A percentile compares a stretch with the other conserved stretches of the same genome.
These are phyloP conservation scores for Sebastes minor DNA, from an alignment of 2,797 vertebrate genomes.

Conservation along the genomic window DNA sequence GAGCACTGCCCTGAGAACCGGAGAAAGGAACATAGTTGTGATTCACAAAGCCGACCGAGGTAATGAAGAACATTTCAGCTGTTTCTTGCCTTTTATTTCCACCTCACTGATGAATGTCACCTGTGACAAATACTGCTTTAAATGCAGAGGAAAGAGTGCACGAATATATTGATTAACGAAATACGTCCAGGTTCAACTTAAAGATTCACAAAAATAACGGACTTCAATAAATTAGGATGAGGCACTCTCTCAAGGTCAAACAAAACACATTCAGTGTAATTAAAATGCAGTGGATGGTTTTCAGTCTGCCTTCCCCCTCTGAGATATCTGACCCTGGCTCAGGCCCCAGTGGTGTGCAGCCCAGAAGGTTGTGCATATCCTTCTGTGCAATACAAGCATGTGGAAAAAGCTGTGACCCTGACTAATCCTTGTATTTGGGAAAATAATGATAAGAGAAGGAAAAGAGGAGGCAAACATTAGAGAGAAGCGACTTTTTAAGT, in stretches of 20 bases:
- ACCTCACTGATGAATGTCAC: background rate
- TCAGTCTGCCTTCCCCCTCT: slow-evolving; percentile 51
- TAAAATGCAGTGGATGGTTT: slow-evolving; percentile 64
- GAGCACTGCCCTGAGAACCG: slow-evolving; percentile 78
- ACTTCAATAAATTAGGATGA: slow-evolving; percentile 44
- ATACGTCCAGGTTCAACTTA: background rate
- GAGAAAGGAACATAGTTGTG: background rate
- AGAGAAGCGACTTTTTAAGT: slow-evolving; percentile 52
- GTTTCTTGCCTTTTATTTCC: background rate
- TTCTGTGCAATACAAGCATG: slow-evolving; percentile 62
- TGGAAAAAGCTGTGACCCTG: slow-evolving; percentile 60
- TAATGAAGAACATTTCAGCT: background rate
- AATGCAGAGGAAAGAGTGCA: background rate
- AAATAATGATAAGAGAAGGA: slow-evolving; percentile 52
- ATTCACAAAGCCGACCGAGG: slow-evolving; percentile 7
- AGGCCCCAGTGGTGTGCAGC: slow-evolving; percentile 57
- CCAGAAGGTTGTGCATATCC: slow-evolving; percentile 63
- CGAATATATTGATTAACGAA: background rate
- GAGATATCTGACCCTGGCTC: slow-evolving; percentile 77
- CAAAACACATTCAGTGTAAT: slow-evolving; percentile 47
- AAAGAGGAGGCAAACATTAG: slow-evolving; percentile 32
- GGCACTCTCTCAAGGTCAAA: slow-evolving; percentile 53
- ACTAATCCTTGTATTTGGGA: slow-evolving; percentile 63
- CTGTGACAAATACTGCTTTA: background rate
- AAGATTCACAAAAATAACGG: slow-evolving; percentile 38